These are phyloP conservation scores for Dasysyrphus albostriatus DNA, from an alignment of 2,888 invertebrate genomes.

Conservation along the genomic window DNA sequence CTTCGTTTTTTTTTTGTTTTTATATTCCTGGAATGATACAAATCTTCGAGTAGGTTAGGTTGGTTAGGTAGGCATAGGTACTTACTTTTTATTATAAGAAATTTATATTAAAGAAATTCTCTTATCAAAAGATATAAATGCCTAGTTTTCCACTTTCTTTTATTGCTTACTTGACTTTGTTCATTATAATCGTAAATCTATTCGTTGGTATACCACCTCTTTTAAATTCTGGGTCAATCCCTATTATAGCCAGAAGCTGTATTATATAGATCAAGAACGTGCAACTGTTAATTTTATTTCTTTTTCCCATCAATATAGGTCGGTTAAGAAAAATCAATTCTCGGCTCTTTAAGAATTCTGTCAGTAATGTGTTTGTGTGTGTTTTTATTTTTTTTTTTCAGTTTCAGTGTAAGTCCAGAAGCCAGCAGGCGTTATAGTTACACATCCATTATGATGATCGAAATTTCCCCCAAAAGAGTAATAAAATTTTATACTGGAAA, in stretches of 20 bases:
- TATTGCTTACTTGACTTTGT: not conserved
- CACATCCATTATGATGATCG: constrained; percentile 73
- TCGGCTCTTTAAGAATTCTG: not conserved
- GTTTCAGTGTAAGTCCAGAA: constrained; percentile 47
- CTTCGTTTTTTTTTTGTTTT: too few relatives aligned
- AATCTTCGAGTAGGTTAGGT: too few relatives aligned
- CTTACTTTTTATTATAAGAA: too few relatives aligned
- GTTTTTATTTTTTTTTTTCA: not conserved
- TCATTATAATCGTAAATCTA: not conserved
- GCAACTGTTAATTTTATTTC: not conserved
- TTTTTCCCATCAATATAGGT: constrained; percentile 14
- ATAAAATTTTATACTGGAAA: constrained; percentile 60
- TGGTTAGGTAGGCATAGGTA: too few relatives aligned
- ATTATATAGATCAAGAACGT: not conserved
- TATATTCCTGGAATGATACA: too few relatives aligned
- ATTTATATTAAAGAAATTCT: too few relatives aligned
- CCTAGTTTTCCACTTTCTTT: too few relatives aligned
- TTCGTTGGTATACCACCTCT: not conserved
- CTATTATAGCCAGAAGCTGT: not conserved
- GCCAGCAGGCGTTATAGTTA: constrained; percentile 67
- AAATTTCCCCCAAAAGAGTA: constrained; percentile 72
- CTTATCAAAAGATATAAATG: too few relatives aligned
- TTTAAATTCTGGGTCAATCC: not conserved
- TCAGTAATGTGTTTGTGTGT: not conserved
- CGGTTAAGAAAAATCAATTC: constrained; percentile 13